A percentile compares a stretch with the other conserved stretches of the same genome.
These are phyloP conservation scores for Dolichopus griseipennis DNA, from an alignment of 2,888 invertebrate genomes.

Conservation along the genomic window DNA sequence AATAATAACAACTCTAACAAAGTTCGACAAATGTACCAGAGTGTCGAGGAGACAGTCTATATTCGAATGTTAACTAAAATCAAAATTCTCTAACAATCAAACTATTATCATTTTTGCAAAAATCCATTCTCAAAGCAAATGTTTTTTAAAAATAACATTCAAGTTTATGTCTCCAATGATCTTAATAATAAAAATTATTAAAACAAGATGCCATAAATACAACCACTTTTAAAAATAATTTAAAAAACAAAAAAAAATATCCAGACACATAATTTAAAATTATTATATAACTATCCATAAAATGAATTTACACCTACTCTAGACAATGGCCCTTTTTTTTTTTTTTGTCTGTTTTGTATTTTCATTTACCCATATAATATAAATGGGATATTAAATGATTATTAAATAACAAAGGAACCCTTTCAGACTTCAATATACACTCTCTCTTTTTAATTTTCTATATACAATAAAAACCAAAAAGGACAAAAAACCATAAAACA, in stretches of 20 bases:
- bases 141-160: too few species aligned
- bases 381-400: too few species aligned
- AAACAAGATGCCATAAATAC: neutral
- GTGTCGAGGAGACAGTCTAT: too few species aligned
- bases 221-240: neutral
- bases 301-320: constrained; percentile 6
- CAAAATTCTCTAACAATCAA: too few species aligned
- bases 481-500: neutral
- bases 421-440: neutral
- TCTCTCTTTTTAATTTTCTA: too few species aligned
- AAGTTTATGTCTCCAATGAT: neutral
- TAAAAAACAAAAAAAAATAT: neutral
- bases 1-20: too few species aligned
- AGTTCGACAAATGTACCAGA: too few species aligned
- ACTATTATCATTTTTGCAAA: too few species aligned
- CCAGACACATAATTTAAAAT: constrained; percentile 4
- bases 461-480: too few species aligned
- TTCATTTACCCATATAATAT: too few species aligned
- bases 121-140: too few species aligned
- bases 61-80: too few species aligned
- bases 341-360: neutral
- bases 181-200: neutral
- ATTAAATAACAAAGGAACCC: neutral
- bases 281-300: constrained; percentile 1
- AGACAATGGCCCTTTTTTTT: neutral